phyloP scores from a whole-genome alignment of 2,797 vertebrate genomes.

The Halcyon badia region DNA sequence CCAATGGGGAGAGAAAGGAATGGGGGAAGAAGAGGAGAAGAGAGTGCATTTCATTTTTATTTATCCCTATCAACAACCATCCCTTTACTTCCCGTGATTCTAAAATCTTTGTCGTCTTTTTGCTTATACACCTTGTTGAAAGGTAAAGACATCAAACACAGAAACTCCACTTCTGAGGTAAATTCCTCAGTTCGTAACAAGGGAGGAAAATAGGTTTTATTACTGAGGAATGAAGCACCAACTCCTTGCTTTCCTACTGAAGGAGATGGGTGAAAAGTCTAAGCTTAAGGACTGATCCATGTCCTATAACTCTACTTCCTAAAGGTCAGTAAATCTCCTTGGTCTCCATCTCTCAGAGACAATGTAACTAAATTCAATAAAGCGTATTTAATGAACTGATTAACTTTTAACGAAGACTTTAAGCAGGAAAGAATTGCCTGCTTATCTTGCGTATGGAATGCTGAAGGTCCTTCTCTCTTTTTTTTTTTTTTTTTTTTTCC shows the following conservation, averaged over 20 bases:
- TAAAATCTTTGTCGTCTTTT: neutral
- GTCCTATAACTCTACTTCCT: neutral
- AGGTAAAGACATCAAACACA: neutral
- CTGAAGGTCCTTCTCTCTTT: neutral
- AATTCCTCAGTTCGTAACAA: neutral
- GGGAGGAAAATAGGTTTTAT: neutral
- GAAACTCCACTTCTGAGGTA: neutral
- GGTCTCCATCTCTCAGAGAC: neutral
- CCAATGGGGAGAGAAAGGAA: neutral
- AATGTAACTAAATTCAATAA: constrained; percentile 29
- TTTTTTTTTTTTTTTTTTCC: neutral
- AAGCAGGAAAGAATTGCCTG: constrained; percentile 9
- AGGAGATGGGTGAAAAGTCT: neutral
- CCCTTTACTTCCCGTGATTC: neutral
- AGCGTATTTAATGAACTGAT: constrained; percentile 17
- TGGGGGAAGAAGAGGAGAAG: neutral
- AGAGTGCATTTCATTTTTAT: neutral
- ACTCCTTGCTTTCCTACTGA: neutral
- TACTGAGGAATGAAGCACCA: neutral
- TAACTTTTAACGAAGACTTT: neutral
- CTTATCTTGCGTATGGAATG: accelerated
- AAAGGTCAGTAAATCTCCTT: neutral
- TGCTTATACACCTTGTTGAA: neutral
- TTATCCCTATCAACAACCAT: neutral
- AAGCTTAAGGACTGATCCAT: neutral